Conservation (phyloP, 2,888 invertebrate species). For the Muschampia plurimacula region DNA sequence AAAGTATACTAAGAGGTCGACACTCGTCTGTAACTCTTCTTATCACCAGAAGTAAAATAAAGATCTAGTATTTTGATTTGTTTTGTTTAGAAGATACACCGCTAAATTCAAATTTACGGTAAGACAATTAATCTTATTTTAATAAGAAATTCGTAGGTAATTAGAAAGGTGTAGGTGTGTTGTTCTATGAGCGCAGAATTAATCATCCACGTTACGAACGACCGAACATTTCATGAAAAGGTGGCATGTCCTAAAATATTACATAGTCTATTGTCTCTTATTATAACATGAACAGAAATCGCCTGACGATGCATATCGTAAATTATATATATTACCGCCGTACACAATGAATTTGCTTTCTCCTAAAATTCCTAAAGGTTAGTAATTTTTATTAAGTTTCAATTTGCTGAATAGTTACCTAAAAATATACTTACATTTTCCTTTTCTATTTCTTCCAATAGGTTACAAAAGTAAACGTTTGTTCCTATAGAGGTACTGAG, state of each 20-base stretch:
- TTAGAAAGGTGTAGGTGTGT: conserved; percentile 1
- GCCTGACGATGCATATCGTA: neutral
- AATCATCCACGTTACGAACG: neutral
- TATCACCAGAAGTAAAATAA: too few relatives aligned
- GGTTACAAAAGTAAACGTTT: too few relatives aligned
- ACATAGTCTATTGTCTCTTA: neutral
- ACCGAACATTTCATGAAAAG: conserved; percentile 2
- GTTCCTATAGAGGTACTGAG: too few relatives aligned
- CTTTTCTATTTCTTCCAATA: too few relatives aligned
- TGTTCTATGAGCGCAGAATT: neutral
- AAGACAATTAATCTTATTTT: neutral
- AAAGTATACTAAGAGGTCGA: too few relatives aligned
- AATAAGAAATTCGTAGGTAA: neutral
- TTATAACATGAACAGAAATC: neutral
- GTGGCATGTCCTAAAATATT: conserved; percentile 1
- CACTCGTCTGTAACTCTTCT: too few relatives aligned
- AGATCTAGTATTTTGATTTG: too few relatives aligned
- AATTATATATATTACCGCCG: neutral
- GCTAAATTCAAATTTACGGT: neutral
- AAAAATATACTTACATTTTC: too few relatives aligned
- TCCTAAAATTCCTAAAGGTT: neutral
- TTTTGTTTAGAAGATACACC: neutral
- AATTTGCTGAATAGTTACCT: too few relatives aligned
- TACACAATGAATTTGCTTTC: neutral
- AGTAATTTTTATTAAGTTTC: neutral